Conservation (phyloP, 2,888 invertebrate genomes). For the Deilephila porcellus region DNA sequence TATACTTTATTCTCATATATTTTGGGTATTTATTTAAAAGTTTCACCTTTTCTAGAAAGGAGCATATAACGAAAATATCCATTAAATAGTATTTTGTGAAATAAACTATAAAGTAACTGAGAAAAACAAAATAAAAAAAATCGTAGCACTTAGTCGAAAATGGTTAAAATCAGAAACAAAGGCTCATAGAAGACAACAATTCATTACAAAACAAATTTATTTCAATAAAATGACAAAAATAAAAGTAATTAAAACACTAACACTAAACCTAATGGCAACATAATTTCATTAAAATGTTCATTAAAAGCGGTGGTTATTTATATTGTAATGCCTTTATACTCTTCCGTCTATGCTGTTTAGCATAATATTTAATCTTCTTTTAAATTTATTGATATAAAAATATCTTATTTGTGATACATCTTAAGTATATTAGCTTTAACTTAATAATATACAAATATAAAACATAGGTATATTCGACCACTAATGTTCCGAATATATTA, state of each 20-base stretch:
- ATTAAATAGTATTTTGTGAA: background rate
- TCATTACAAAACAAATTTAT: slow-evolving; percentile 26
- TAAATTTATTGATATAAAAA: background rate
- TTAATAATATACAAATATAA: background rate
- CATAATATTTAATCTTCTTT: too few species aligned
- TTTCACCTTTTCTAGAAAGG: too few species aligned
- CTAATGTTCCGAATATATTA: background rate
- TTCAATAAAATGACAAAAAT: slow-evolving; percentile 30
- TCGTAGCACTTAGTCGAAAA: too few species aligned
- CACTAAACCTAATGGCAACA: slow-evolving; percentile 13
- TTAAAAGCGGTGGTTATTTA: background rate
- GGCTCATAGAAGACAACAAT: background rate
- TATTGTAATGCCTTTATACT: background rate
- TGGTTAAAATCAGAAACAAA: too few species aligned
- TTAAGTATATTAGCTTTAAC: background rate
- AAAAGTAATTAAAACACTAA: slow-evolving; percentile 16
- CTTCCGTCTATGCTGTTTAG: too few species aligned
- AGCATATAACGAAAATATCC: too few species aligned
- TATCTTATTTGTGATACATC: background rate
- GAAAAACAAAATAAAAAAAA: too few species aligned
- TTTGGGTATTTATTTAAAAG: background rate
- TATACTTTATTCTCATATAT: slow-evolving; percentile 15
- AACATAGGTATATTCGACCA: background rate
- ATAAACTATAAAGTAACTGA: too few species aligned
- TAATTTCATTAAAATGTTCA: background rate